Percentiles rank a stretch among this genome's conserved stretches.
Conservation (phyloP, 2,888 invertebrate genomes). For the Salticus scenicus region DNA sequence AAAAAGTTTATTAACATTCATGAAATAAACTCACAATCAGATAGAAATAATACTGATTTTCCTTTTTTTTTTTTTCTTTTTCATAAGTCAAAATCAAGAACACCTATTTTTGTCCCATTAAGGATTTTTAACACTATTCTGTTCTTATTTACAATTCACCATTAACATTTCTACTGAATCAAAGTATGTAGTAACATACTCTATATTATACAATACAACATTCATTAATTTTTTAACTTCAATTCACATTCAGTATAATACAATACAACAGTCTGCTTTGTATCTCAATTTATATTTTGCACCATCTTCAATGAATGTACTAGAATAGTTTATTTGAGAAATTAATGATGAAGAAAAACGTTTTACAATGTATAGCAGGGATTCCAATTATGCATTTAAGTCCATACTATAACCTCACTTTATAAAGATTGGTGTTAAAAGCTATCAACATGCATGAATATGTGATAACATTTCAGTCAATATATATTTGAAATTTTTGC, state of each 20-base stretch:
- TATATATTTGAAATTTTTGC: too few relatives aligned
- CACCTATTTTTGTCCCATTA: conserved; percentile 20
- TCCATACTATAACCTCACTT: too few relatives aligned
- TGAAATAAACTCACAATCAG: conserved; percentile 58
- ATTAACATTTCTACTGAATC: neutral
- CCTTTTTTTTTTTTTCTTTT: too few relatives aligned
- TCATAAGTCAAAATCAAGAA: conserved; percentile 24
- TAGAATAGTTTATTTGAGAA: neutral
- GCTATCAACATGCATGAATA: too few relatives aligned
- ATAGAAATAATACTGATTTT: conserved; percentile 61
- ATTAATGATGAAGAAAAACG: neutral
- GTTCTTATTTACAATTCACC: conserved; percentile 31
- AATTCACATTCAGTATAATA: neutral
- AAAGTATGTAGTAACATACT: neutral
- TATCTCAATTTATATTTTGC: neutral
- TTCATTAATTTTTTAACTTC: neutral
- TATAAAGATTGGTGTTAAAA: too few relatives aligned
- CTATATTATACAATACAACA: neutral
- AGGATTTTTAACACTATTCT: conserved; percentile 26
- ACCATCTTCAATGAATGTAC: neutral
- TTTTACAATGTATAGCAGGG: too few relatives aligned
- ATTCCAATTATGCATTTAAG: too few relatives aligned
- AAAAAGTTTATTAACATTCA: conserved; percentile 68
- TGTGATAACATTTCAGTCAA: too few relatives aligned
- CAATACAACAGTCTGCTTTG: neutral